Percentiles rank a stretch among this genome's conserved stretches.
These are phyloP conservation scores for Ypsolopha sequella DNA, from an alignment of 2,888 invertebrate genomes.

Conservation along the genomic window DNA sequence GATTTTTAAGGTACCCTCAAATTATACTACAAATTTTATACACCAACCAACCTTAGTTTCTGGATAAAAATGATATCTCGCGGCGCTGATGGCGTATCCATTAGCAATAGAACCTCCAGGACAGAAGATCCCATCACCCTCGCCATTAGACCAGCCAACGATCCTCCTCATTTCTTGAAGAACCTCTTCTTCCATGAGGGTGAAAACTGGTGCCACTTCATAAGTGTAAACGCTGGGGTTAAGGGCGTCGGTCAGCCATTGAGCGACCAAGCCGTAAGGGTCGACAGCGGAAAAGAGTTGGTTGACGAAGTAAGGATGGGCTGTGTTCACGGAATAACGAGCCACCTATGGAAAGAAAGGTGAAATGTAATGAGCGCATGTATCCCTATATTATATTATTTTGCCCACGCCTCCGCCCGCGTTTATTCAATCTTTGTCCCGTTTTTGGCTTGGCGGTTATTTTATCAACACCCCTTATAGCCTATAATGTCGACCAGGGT, in stretches of 20 bases:
- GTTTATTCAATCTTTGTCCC: no score
- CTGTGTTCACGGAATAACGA: conserved; percentile 90
- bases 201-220: conserved; percentile 91
- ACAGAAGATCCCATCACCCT: conserved; percentile 89
- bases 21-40: no score
- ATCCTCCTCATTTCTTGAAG: conserved; percentile 83
- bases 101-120: conserved; percentile 93
- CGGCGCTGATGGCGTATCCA: conserved; percentile 91
- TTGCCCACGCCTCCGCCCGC: no score
- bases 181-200: conserved; percentile 88
- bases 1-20: no score
- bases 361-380: no score
- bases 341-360: conserved; percentile 34
- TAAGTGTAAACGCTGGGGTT: conserved; percentile 92
- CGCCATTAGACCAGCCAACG: conserved; percentile 79
- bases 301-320: conserved; percentile 91
- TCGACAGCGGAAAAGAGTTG: conserved; percentile 89
- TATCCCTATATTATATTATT: no score
- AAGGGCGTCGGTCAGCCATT: conserved; percentile 87
- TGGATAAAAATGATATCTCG: conserved; percentile 79
- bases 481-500: no score
- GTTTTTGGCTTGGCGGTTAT: no score
- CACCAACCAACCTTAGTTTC: conserved; percentile 78
- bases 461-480: no score
- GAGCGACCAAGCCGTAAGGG: conserved; percentile 86